phyloP scores from a whole-genome alignment of 2,888 invertebrate species.

The Dicranocentrus wangi region DNA sequence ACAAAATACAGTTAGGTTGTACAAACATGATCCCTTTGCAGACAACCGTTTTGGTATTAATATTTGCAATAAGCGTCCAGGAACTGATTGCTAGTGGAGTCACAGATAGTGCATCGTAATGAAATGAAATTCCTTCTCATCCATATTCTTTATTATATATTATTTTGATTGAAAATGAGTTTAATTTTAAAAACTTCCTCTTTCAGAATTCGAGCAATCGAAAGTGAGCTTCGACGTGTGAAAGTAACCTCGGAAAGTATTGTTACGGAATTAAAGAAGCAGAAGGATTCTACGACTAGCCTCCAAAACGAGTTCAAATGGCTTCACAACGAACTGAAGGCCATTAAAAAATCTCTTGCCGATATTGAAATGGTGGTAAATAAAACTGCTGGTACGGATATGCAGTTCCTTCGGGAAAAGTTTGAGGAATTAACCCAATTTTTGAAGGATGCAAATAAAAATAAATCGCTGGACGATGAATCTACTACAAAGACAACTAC shows the following conservation, averaged over 20 bases:
- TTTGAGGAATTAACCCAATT: constrained; percentile 17
- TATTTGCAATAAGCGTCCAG: no score
- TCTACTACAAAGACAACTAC: background rate
- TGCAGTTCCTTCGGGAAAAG: constrained; percentile 37
- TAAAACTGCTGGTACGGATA: constrained; percentile 32
- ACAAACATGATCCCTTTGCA: no score
- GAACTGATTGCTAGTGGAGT: constrained; percentile 11
- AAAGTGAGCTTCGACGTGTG: constrained; percentile 39
- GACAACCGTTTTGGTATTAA: no score
- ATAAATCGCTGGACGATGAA: background rate
- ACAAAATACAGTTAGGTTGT: no score
- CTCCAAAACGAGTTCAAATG: constrained; percentile 51
- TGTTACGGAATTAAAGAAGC: constrained; percentile 35
- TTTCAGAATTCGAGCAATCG: constrained; percentile 34
- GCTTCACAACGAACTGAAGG: constrained; percentile 41
- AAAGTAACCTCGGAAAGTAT: constrained; percentile 41
- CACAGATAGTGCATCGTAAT: constrained; percentile 45
- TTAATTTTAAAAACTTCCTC: background rate
- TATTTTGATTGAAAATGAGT: background rate
- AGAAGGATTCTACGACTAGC: constrained; percentile 24
- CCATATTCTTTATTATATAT: background rate
- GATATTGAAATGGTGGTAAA: constrained; percentile 42
- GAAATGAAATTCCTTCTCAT: background rate
- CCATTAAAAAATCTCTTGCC: constrained; percentile 29
- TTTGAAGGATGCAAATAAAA: constrained; percentile 4